Base-by-base conservation (phyloP, 2,113 vertebrate genomes). In the Ascaphus truei region DNA sequence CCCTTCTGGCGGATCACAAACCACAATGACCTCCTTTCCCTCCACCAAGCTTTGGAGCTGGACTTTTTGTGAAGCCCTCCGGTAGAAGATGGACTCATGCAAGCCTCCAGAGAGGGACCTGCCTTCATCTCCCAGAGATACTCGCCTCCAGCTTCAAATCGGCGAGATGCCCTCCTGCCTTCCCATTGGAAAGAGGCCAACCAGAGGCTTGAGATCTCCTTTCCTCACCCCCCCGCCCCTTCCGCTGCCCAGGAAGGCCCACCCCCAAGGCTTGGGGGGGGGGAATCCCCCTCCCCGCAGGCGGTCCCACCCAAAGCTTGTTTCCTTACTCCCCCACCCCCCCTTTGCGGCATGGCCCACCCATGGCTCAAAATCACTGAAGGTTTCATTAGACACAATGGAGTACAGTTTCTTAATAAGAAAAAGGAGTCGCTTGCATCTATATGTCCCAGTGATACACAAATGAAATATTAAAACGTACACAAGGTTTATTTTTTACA, bases 1-100 rank as follows among this genome's bases (percentile, higher is more conserved):
- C 97, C 97, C 0, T 99, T 99, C 86, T 99, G 97, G 97, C 86
- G 96, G 72, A 96, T 99, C 85, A 93, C 94, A 18, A 89, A 94
- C 22, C 96, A 98, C 0, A 93, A 95, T 7, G 97, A 99, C 82
- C 93, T 99, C 1, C 89, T 96, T 74, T 98, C 96, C 53, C 92
- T 99, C 47, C 94, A 98, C 81, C 97, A 98, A 82, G 97, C 97
- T 77, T 89, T 99, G 15, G 95, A 98, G 77, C 84, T 99, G 80
- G 97, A 99, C 88, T 98, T 98, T 83, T 89, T 99, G 85, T 99
- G 93, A 88, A 75, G 71, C 78, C 15, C 0, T 25, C 5, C 10
- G 22, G 1, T 4, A 55, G 22, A 69, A 16, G n/a, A 39, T 51
- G 23, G 43, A 51, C 45, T 69, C 12, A 27, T 36, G 13, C 16